Evolutionary conservation across 64 coral and sea anemone species (phyloP), one percentile per base, ranked within the genome.

Genomic region (Platygyra sinensis): DNA sequence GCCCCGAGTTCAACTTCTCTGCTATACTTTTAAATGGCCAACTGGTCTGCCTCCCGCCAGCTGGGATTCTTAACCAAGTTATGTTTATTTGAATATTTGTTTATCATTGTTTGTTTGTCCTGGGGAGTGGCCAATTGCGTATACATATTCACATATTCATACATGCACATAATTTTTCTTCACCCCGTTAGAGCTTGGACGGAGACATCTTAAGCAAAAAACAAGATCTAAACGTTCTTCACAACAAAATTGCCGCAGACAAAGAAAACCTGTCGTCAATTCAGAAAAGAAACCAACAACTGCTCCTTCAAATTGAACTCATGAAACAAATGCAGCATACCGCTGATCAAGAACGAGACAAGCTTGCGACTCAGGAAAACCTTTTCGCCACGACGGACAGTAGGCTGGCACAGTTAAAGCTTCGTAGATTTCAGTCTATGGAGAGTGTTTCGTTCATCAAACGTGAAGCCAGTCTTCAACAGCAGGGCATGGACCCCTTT

Each of bases 251-350:
- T 9, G 81, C 81, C 2, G 19, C 65, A 50, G 81, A 72, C 33
- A 31, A 69, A 51, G 81, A 85, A 46, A 85, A 85, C 9, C 39
- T 71, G 33, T 5, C 38, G 9, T 28, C 49, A n/a, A 2, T 46
- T 52, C 81, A 85, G 51, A 49, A 51, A 10, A 25, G 71, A 71
- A 71, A 72, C 62, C 16, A 85, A 32, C 36, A 85, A 19, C 24
- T 85, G 22, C 81, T 71, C 71, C 81, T 64, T 85, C 33, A 32
- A 50, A 85, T 85, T 33, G 81, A 85, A 27, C 51, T 85, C 13
- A 51, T 85, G 81, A 71, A 85, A 51, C 81, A 30, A 22, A 85
- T 71, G 62, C 81, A 72, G 33, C 5, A 25, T 50, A 71, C 62
- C 13, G 38, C 11, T 85, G 63, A 50, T 39, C 62, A 28, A 85